A percentile compares a stretch with the other conserved stretches of the same genome.
Conservation (phyloP, 2,113 vertebrate genomes). For the Syngnathus floridae region DNA sequence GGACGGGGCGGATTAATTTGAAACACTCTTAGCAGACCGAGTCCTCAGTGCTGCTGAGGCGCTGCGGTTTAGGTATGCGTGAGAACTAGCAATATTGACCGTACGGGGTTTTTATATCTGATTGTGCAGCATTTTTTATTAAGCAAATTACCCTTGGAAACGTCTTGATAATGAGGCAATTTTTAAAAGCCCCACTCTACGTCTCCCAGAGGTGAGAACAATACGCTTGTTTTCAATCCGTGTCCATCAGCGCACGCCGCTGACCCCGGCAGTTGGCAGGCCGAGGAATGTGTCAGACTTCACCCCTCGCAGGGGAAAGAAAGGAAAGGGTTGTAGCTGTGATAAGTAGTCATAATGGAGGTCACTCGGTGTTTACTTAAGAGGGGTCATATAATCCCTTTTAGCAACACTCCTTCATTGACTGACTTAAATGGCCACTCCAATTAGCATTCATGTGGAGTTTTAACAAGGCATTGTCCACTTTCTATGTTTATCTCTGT, state of each 20-base stretch:
- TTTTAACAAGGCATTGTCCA: slow-evolving; percentile 41
- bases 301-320: slow-evolving; percentile 49
- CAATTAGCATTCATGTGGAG: slow-evolving; percentile 63
- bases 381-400: slow-evolving; percentile 58
- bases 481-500: slow-evolving; percentile 26
- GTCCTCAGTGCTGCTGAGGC: slow-evolving; percentile 29
- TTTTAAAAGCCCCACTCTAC: neutral
- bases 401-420: slow-evolving; percentile 49
- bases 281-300: slow-evolving; percentile 63
- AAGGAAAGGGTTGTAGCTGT: slow-evolving; percentile 52
- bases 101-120: slow-evolving; percentile 16
- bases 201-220: slow-evolving; percentile 43
- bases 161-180: slow-evolving; percentile 48
- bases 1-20: slow-evolving; percentile 59
- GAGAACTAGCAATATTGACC: slow-evolving; percentile 48
- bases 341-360: slow-evolving; percentile 66
- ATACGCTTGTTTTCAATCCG: slow-evolving; percentile 29
- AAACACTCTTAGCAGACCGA: slow-evolving; percentile 49
- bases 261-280: slow-evolving; percentile 33
- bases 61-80: slow-evolving; percentile 49
- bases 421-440: slow-evolving; percentile 57
- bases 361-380: slow-evolving; percentile 64
- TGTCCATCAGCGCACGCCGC: slow-evolving; percentile 41
- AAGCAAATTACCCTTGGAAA: slow-evolving; percentile 54
- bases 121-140: slow-evolving; percentile 31